Conservation (phyloP, 2,797 vertebrate genomes). For the Hoplostethus mediterraneus region DNA sequence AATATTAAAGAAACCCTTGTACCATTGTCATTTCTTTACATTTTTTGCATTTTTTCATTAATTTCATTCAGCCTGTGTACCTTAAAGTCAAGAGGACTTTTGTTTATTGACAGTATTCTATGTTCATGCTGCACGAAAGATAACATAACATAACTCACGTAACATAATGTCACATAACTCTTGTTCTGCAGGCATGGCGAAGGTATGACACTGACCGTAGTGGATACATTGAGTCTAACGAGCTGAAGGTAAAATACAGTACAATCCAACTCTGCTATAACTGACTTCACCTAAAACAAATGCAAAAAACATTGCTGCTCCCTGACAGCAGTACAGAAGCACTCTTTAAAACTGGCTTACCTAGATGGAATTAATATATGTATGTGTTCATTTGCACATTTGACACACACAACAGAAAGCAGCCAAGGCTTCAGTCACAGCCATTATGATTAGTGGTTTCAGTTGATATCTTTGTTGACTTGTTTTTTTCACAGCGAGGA, state of each 20-base stretch:
- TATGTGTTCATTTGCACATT: no score
- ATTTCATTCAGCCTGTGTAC: background rate
- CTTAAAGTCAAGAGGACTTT: background rate
- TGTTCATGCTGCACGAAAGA: conserved; percentile 19
- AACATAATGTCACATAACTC: background rate
- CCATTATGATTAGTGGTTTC: no score
- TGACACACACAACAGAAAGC: no score
- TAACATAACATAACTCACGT: background rate
- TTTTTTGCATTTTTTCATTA: no score
- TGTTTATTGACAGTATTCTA: background rate
- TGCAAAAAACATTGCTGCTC: background rate
- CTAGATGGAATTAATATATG: no score
- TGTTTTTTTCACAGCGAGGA: no score
- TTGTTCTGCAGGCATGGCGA: conserved; percentile 90
- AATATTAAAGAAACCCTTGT: no score
- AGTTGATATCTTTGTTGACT: no score
- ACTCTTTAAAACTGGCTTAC: no score
- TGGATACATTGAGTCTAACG: conserved; percentile 97
- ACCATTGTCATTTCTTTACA: no score
- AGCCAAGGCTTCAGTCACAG: no score
- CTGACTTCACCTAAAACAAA: no score
- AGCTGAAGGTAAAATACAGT: conserved; percentile 90
- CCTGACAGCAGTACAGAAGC: background rate
- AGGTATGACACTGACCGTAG: conserved; percentile 96
- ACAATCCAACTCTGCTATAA: background rate